Evolutionary conservation across 2,113 vertebrate genomes (phyloP), one percentile per base, ranked within the genome.

Genomic region (Myiozetetes cayanensis): DNA sequence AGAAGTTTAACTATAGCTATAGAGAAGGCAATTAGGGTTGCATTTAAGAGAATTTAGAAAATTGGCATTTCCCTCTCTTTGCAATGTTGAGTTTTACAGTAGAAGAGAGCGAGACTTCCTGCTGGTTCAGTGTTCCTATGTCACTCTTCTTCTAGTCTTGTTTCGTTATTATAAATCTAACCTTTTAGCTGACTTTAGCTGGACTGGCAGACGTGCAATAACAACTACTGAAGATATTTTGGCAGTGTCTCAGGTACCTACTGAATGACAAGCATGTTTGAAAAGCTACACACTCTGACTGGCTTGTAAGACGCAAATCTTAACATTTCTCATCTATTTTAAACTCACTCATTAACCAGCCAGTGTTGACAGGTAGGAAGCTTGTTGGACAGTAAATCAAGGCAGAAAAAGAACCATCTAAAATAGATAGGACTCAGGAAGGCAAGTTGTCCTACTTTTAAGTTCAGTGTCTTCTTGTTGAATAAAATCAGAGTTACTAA

Each of bases 351-450:
- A 73, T 63, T 85, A 82, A 87, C 22, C 8, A 65, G 44, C 55
- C 56, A 41, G 85, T 49, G 92, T 85, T 96, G 94, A 96, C 94
- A 94, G 15, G 18, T 66, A 76, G 62, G 82, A 96, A 93, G 49
- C 37, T 82, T 82, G 22, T 47, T 70, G 46, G 71, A 93, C 94
- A 85, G 47, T 28, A 76, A 24, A 75, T 87, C 56, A 71, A 71
- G 87, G 43, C 35, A 74, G 14, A 23, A 49, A 27, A 95, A 73
- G 11, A 85, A 56, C 33, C 6, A 18, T 63, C 63, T n/a, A 66
- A 73, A 90, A 87, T 10, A 75, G 37, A 70, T 14, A 53, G 50
- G n/a, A 86, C 62, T 84, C 68, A 55, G 24, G 35, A 84, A 77
- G 33, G 21, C 8, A 43, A 79, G 44, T 20, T 53, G 10, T 62